These are phyloP conservation scores for Lumbricus terrestris DNA, from an alignment of 2,888 invertebrate species.

Conservation along the genomic window DNA sequence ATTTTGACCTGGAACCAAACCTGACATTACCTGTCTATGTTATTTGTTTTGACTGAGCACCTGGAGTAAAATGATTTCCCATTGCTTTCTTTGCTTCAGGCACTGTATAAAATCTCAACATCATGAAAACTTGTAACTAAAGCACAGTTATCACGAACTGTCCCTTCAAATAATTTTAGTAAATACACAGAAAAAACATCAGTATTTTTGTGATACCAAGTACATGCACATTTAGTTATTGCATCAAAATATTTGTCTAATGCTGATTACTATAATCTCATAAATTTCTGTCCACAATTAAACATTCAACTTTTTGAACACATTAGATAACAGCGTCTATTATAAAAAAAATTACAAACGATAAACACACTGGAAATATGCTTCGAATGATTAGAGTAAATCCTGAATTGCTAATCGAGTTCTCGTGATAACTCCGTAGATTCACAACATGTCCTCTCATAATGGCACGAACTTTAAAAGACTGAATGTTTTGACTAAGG, in stretches of 20 bases:
- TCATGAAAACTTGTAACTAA: background rate
- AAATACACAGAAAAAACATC: background rate
- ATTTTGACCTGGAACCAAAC: no score
- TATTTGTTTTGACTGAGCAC: background rate
- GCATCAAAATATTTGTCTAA: background rate
- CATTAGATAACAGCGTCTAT: background rate
- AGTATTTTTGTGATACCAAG: background rate
- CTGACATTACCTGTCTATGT: no score
- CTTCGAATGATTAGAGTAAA: background rate
- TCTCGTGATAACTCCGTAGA: background rate
- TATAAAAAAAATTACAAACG: background rate
- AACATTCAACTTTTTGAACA: background rate
- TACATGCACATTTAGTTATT: background rate
- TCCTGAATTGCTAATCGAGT: background rate
- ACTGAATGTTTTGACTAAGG: background rate
- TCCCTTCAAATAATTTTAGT: background rate
- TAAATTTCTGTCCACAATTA: background rate
- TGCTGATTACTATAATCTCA: background rate
- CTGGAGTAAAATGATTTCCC: background rate
- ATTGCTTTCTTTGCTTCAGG: background rate
- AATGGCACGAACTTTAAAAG: background rate
- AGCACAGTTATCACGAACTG: no score
- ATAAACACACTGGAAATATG: background rate
- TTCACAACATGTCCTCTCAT: background rate
- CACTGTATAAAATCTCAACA: background rate